Base-by-base conservation (phyloP, 2,888 invertebrate genomes). In the Leptogaster cylindrica region DNA sequence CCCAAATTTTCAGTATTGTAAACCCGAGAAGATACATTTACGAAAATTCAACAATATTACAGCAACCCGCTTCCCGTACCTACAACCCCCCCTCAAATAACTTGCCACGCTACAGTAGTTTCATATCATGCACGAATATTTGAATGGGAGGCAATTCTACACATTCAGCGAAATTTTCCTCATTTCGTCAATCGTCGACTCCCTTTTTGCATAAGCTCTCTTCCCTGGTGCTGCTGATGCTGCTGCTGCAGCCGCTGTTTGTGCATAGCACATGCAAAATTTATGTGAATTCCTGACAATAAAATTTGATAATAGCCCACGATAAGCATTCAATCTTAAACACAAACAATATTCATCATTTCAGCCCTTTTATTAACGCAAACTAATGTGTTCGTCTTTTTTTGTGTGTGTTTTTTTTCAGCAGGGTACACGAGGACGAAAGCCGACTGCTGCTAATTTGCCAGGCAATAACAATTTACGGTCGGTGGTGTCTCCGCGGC, bases 351-450 rank as follows among this genome's bases (percentile, higher is more conserved):
- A 28, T 50, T 61, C 50, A 48, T 58, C 28, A 66, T 48, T 55
- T 55, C 23, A 55, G 39, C 5, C 20, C 46, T 23, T 55, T 41
- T 23, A 51, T 25, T 16, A 16, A n/a, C n/a, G n/a, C n/a, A n/a
- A n/a, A n/a, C n/a, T n/a, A n/a, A n/a, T n/a, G n/a, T n/a, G n/a
- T n/a, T n/a, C n/a, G n/a, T n/a, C n/a, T n/a, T n/a, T 33, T 65
- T 68, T 66, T 27, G 23, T 33, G 33, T 64, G 66, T 68, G 6
- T 39, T 67, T 65, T 67, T 27, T 68, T 51, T 27, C 70, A 69
- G 23, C 69, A 73, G 74, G 72, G 72, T 67, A 67, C 68, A 58
- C 70, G 73, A 44, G 74, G 74, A 55, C 70, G 74, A 28, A 74
- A 74, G 68, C 70, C 73, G 50, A 51, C 23, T 25, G 41, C 68